Evolutionary conservation across 2,797 vertebrate genomes (phyloP), one percentile per base, ranked within the genome.

Genomic region (Neopelma chrysocephalum): DNA sequence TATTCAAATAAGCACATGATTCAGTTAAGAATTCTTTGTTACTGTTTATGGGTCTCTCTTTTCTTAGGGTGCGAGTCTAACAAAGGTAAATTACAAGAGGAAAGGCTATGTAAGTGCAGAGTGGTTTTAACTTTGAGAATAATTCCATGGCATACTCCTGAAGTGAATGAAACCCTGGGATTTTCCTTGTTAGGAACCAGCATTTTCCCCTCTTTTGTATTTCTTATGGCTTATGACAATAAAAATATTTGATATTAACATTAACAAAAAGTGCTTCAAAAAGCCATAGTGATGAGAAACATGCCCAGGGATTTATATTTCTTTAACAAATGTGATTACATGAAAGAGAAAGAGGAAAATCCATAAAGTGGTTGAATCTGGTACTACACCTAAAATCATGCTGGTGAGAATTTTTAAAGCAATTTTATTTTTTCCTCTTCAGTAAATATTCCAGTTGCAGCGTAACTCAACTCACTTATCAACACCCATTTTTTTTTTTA

Each of bases 371-470:
- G n/a, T 78, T 62, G 64, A 93, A 89, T 95, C 80, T 97, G 96
- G 76, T 96, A 96, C 91, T 96, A 57, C 82, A 90, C 77, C 97
- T 97, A 96, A 95, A 97, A 90, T 82, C 6, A 57, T 65, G 34
- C 61, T 66, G 73, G 53, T 89, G 53, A 60, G 36, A 54, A 34
- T 71, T 71, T 89, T 93, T 34, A 29, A 96, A 89, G 56, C 21
- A 51, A 81, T 82, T 94, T 96, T 94, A 51, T 47, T 96, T 96
- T 96, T 96, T 87, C 45, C 91, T 96, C 93, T 93, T 95, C 85
- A 94, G 90, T 86, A 96, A 92, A 96, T 84, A 93, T 96, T 96
- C 82, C 16, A 38, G 29, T 96, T 97, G 82, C 91, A 96, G 80
- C 56, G 82, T 95, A 97, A 96, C 51, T 97, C 53, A 29, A 82